Evolutionary conservation across 2,888 invertebrate genomes (phyloP), one percentile per base, ranked within the genome.

Genomic region (Tachina lurida): DNA sequence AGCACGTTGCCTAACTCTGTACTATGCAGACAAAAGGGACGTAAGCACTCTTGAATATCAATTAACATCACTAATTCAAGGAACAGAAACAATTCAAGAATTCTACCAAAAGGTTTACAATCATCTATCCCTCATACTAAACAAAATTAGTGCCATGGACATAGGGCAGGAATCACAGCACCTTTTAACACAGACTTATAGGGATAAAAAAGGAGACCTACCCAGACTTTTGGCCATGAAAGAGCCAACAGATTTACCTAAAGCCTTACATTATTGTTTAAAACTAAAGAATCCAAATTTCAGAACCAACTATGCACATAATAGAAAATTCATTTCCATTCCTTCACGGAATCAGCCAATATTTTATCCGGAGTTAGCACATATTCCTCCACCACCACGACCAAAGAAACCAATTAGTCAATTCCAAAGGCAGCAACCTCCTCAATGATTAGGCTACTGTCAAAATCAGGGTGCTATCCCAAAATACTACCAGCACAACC

Each of bases 11-110:
- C 45, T 86, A 1, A 79, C 74, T 2, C 60, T 75, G 22, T 84
- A 88, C 31, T 87, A 87, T 41, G 86, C 84, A 10, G 87, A 87
- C 52, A 84, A 87, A 43, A 45, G 87, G 13, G 88, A 87, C 41
- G 10, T 88, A 4, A 56, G 67, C 10, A 88, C 87, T 1, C 49
- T 88, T 0, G 88, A 87, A 65, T 87, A 87, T 60, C 60, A 87
- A 43, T 63, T 84, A 71, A 17, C 10, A 3, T 54, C 54, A 2
- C 19, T 54, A 1, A 4, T 19, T 9, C 10, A 54, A 54, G 10
- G 54, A 7, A 3, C n/a, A 54, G 10, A 54, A 54, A n/a, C 19
- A 1, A 54, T 54, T 10, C 17, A n/a, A 17, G 54, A 49, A 9
- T 10, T 22, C 3, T 22, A 22, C 3, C 22, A 22, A 3, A 22